Evolutionary conservation across 2,888 invertebrate species (phyloP).

Genomic region (Coremacera marginata): DNA sequence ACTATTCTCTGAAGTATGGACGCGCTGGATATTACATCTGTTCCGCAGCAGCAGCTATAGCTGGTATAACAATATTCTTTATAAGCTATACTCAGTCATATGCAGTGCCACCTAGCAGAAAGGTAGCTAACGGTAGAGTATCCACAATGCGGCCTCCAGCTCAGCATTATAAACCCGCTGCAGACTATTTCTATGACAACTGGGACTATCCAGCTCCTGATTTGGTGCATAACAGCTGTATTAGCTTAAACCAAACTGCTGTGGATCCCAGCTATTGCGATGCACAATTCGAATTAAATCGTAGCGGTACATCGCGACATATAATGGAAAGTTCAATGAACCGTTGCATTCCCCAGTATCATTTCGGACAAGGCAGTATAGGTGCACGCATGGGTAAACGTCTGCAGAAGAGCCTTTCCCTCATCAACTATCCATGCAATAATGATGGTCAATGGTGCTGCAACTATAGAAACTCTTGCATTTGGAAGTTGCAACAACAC

Average conservation of each 20-base stretch:
- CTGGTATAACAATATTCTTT: slow-evolving; percentile 83
- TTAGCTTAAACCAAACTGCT: slow-evolving; percentile 63
- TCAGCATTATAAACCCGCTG: slow-evolving; percentile 36
- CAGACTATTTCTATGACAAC: slow-evolving; percentile 52
- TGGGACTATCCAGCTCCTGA: slow-evolving; percentile 64
- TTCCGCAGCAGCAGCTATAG: slow-evolving; percentile 82
- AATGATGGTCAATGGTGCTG: slow-evolving; percentile 59
- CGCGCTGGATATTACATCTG: slow-evolving; percentile 88
- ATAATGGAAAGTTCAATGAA: neutral
- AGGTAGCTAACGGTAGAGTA: slow-evolving; percentile 32
- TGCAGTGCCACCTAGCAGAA: slow-evolving; percentile 61
- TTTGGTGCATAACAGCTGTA: slow-evolving; percentile 66
- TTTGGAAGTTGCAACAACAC: slow-evolving; percentile 43
- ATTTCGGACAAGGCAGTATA: slow-evolving; percentile 62
- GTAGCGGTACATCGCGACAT: neutral
- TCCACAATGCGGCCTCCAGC: slow-evolving; percentile 1
- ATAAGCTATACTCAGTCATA: slow-evolving; percentile 74
- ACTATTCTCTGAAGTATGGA: slow-evolving; percentile 76
- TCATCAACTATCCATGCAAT: slow-evolving; percentile 62
- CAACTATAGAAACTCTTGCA: slow-evolving; percentile 42
- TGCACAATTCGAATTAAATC: neutral
- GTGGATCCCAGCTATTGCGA: slow-evolving; percentile 44
- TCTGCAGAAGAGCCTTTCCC: slow-evolving; percentile 67
- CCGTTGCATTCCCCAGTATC: slow-evolving; percentile 50
- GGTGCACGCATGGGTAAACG: slow-evolving; percentile 65